Evolutionary conservation across 2,113 vertebrate species (phyloP).

Genomic region (Cynoglossus semilaevis): DNA sequence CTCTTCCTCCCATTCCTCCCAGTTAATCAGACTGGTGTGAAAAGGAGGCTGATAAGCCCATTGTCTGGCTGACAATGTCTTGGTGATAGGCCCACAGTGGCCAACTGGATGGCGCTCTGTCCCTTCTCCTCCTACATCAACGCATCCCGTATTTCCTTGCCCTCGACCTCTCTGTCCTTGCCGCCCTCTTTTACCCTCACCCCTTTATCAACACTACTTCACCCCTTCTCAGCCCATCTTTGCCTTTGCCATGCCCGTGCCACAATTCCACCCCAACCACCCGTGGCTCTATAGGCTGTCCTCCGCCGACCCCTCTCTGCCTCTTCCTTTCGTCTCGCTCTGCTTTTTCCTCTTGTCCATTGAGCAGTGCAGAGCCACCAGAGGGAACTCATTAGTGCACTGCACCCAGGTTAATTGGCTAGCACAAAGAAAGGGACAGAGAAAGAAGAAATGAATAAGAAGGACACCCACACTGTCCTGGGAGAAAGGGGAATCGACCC

Average conservation of each 20-base stretch:
- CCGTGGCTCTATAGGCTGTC: constrained; percentile 34
- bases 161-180: constrained; percentile 28
- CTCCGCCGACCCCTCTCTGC: constrained; percentile 58
- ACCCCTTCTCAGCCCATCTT: constrained; percentile 50
- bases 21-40: constrained; percentile 94
- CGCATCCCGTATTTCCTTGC: constrained; percentile 59
- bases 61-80: constrained; percentile 91
- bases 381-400: constrained; percentile 83
- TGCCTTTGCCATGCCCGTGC: constrained; percentile 53
- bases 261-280: constrained; percentile 7
- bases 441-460: constrained; percentile 70
- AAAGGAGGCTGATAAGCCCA: constrained; percentile 90
- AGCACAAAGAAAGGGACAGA: constrained; percentile 69
- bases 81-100: constrained; percentile 84
- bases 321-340: constrained; percentile 48
- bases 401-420: constrained; percentile 83
- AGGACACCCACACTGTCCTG: constrained; percentile 69
- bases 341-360: constrained; percentile 59
- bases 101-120: constrained; percentile 72
- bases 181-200: constrained; percentile 31
- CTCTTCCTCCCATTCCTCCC: constrained; percentile 81
- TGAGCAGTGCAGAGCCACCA: constrained; percentile 74
- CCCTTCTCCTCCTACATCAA: constrained; percentile 59
- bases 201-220: constrained; percentile 55
- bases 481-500: constrained; percentile 76